A percentile compares a stretch with the other conserved stretches of the same genome.
These are phyloP conservation scores for Mus pahari DNA, from an alignment of 2,113 vertebrate species.

Conservation along the genomic window DNA sequence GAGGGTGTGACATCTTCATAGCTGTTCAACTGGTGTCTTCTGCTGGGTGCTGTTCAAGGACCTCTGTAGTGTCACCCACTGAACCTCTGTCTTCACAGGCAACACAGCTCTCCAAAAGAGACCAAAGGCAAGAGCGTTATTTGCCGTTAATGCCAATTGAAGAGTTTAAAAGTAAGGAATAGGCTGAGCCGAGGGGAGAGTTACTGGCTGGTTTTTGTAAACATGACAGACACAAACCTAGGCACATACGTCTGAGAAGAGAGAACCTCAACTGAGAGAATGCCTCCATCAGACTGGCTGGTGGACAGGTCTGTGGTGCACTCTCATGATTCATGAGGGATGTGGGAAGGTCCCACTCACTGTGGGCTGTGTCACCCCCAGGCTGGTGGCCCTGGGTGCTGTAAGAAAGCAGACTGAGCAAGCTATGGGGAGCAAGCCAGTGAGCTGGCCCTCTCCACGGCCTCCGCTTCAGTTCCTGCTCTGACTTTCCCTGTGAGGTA, in stretches of 20 bases:
- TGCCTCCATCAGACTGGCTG: background rate
- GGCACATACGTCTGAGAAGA: background rate
- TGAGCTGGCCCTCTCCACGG: background rate
- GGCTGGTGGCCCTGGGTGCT: background rate
- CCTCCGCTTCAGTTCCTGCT: background rate
- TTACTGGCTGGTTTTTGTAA: background rate
- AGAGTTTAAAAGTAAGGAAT: background rate
- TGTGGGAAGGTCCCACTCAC: background rate
- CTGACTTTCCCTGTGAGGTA: background rate
- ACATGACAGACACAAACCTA: background rate
- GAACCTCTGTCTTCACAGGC: conserved; percentile 50
- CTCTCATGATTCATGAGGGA: background rate
- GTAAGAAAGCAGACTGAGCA: background rate
- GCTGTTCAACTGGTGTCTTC: background rate
- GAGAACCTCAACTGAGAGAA: background rate
- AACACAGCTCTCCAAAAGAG: conserved; percentile 79
- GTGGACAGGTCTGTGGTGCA: background rate
- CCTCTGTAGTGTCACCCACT: background rate
- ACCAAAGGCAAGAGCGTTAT: background rate
- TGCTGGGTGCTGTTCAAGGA: background rate
- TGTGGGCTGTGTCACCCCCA: background rate
- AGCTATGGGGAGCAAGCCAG: background rate
- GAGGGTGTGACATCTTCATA: background rate
- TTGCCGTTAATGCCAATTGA: background rate
- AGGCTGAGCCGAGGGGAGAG: background rate